Base-by-base conservation (phyloP, 2,113 vertebrate species). In the Emydura subglobosa region DNA sequence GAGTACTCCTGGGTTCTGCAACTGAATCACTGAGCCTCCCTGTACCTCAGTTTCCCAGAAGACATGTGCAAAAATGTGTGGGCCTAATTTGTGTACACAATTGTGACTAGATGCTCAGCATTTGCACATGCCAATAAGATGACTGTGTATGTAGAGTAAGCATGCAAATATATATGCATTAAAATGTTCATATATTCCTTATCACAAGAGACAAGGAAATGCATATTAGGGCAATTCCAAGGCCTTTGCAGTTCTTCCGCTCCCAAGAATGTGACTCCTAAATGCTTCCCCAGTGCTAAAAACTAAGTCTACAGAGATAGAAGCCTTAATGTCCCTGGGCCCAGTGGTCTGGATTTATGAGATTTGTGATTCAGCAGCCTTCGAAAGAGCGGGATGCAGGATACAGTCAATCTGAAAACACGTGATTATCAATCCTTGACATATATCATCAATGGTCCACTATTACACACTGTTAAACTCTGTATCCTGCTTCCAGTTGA, bases 21-120 rank as follows among this genome's bases (percentile, higher is more conserved):
- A 81, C 44, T 0, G 25, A 50, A 79, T 78, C 1, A 2, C 0
- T 5, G 11, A 82, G 65, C 29, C 42, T 11, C 53, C 53, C 24
- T 42, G 7, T 42, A 2, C 6, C 2, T 1, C 59, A 4, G 3
- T 2, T 51, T n/a, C 50, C 53, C 39, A 76, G 22, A 21, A 42
- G 31, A 10, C 0, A n/a, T n/a, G 0, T 12, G 1, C 13, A 7
- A 25, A 34, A 4, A 59, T 34, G 0, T 0, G 0, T 1, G 44
- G 1, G 5, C 7, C 39, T 6, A 0, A 4, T 72, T 68, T 21
- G 39, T 2, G 3, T 34, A 1, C 14, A 10, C 68, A 1, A 29
- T 0, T 1, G 47, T 0, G 44, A 47, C 2, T 0, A 16, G 72
- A 24, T 57, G 1, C 78, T 1, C 1, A 51, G 39, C 21, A 1